A percentile compares a stretch with the other conserved stretches of the same genome.
Evolutionary conservation across 2,888 invertebrate genomes (phyloP).

Genomic region (Ctenicera cuprea): DNA sequence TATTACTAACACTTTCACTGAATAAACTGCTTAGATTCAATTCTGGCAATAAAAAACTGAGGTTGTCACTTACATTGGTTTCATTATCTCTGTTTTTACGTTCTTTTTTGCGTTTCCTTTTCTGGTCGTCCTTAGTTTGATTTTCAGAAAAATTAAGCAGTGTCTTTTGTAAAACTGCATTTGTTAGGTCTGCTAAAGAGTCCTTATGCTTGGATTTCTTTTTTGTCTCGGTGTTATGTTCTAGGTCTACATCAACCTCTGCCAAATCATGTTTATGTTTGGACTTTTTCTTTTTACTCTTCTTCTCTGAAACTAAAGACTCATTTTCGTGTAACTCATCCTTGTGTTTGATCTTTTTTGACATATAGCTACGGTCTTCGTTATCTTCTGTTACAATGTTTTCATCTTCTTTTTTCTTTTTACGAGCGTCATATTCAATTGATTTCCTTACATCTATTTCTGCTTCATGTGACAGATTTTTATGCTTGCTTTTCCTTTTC

Average conservation of each 20-base stretch:
- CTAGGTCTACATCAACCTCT: neutral
- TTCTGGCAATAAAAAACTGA: slow-evolving; percentile 4
- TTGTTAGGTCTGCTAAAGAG: neutral
- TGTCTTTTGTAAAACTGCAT: neutral
- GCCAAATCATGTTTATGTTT: neutral
- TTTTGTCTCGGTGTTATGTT: neutral
- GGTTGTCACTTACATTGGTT: neutral
- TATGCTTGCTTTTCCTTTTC: neutral
- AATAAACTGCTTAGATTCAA: slow-evolving; percentile 19
- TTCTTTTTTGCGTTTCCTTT: no score
- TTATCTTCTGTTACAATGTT: no score
- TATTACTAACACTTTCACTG: neutral
- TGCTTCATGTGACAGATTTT: neutral
- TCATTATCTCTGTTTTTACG: neutral
- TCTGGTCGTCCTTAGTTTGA: no score
- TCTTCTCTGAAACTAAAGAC: neutral
- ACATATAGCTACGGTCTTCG: no score
- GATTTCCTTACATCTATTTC: neutral
- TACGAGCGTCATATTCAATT: no score
- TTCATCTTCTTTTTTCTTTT: no score
- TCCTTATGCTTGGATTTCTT: slow-evolving; percentile 13
- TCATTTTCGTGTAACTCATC: neutral
- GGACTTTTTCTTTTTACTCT: neutral
- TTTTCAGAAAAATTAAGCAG: neutral
- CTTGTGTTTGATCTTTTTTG: no score